phyloP scores from a whole-genome alignment of 2,888 invertebrate genomes.

The Leptinotarsa tumamoca region DNA sequence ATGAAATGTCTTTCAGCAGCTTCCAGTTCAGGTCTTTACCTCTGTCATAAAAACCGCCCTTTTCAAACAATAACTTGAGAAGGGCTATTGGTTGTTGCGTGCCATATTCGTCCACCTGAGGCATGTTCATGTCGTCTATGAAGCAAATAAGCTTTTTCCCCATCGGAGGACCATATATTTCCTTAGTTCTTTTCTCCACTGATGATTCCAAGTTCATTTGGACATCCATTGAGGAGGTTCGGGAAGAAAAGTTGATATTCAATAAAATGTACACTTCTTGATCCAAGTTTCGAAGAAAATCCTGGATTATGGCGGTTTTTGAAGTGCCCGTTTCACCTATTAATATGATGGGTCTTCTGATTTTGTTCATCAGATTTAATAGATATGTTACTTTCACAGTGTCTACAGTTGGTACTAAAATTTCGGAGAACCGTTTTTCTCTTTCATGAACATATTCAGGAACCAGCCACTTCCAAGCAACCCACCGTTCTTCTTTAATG shows the following conservation, averaged over 20 bases:
- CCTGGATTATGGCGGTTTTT: conserved; percentile 89
- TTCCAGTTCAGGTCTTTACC: conserved; percentile 93
- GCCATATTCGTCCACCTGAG: conserved; percentile 87
- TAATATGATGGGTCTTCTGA: conserved; percentile 81
- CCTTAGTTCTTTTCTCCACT: conserved; percentile 91
- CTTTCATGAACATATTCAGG: conserved; percentile 81
- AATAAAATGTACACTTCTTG: conserved; percentile 79
- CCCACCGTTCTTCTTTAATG: conserved; percentile 76
- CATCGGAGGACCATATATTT: conserved; percentile 89
- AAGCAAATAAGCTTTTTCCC: conserved; percentile 91
- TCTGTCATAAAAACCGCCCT: conserved; percentile 89
- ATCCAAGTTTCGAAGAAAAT: conserved; percentile 81
- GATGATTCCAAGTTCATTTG: conserved; percentile 88
- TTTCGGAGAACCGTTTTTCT: conserved; percentile 79
- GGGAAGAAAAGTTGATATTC: conserved; percentile 91
- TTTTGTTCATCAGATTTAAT: conserved; percentile 81
- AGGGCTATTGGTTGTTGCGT: conserved; percentile 95
- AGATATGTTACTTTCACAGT: conserved; percentile 85
- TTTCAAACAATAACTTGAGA: conserved; percentile 89
- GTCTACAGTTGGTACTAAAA: conserved; percentile 91
- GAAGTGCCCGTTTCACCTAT: conserved; percentile 94
- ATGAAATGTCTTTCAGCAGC: conserved; percentile 84
- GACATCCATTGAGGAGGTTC: conserved; percentile 91
- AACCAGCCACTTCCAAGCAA: conserved; percentile 87
- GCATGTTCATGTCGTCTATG: conserved; percentile 97